Evolutionary conservation across 1,140 invertebrate species (phyloP).

Genomic region (Drosophila sp.): DNA sequence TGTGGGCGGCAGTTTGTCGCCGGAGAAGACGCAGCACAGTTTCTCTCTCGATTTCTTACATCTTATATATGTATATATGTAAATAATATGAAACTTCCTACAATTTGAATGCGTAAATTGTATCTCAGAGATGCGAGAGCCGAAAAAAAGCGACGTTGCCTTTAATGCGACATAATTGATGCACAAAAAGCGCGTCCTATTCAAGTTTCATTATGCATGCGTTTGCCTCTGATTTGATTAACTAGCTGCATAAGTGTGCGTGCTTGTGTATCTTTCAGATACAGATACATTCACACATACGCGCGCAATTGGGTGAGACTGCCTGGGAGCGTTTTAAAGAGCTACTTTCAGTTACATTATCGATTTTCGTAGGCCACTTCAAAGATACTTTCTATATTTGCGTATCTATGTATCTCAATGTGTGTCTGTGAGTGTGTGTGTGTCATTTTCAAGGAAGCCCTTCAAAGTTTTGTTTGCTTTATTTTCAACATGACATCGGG

Average conservation of each 20-base stretch:
- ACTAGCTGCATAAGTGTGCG: conserved; percentile 26
- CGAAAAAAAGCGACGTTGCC: conserved; percentile 30
- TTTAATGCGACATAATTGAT: conserved; percentile 81
- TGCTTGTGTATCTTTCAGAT: conserved; percentile 24
- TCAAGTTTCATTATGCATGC: conserved; percentile 57
- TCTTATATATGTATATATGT: conserved; percentile 4
- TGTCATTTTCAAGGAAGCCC: conserved; percentile 71
- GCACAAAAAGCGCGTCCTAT: conserved; percentile 67
- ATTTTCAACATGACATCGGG: conserved; percentile 57
- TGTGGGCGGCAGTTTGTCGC: conserved; percentile 57
- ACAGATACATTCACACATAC: conserved; percentile 23
- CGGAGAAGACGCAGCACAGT: background rate
- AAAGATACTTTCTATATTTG: conserved; percentile 39
- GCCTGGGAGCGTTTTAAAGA: conserved; percentile 10
- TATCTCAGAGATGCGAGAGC: conserved; percentile 61
- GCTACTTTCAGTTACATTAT: conserved; percentile 32
- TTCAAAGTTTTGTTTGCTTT: conserved; percentile 81
- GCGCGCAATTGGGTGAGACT: background rate
- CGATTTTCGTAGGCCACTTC: conserved; percentile 55
- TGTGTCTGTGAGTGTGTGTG: conserved; percentile 45
- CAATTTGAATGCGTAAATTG: conserved; percentile 74
- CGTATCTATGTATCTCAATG: conserved; percentile 16
- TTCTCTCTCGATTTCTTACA: background rate
- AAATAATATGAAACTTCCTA: conserved; percentile 76
- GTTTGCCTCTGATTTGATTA: conserved; percentile 64